These are phyloP conservation scores for Brachionus koreanus DNA, from an alignment of 1,140 invertebrate genomes.

Conservation along the genomic window DNA sequence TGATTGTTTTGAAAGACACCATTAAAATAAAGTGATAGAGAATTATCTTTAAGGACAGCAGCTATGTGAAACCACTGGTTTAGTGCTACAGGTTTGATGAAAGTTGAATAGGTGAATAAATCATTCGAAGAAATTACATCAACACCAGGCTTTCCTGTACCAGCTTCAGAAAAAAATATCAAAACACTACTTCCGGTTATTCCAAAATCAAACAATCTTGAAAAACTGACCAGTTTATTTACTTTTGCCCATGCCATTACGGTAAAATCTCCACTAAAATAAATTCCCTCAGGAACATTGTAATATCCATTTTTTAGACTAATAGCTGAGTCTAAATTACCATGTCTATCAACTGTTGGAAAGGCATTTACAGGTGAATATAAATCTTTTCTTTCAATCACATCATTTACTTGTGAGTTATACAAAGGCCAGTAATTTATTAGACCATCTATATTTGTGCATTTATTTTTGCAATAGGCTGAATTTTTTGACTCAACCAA, in stretches of 20 bases:
- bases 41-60: background rate
- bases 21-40: constrained; percentile 15
- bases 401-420: background rate
- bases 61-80: constrained; percentile 4
- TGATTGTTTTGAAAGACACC: background rate
- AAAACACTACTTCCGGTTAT: background rate
- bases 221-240: background rate
- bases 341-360: background rate
- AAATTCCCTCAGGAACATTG: background rate
- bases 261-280: constrained; percentile 35
- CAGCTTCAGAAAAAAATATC: background rate
- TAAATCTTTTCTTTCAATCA: background rate
- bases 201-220: constrained; percentile 10
- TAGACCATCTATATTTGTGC: background rate
- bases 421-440: constrained; percentile 31
- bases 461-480: background rate
- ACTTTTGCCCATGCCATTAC: background rate
- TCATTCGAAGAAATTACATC: background rate
- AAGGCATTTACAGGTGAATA: background rate
- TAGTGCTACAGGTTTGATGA: background rate
- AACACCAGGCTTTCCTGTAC: background rate
- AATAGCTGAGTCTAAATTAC: background rate
- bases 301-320: background rate
- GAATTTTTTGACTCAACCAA: background rate
- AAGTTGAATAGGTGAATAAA: background rate